These are phyloP conservation scores for Ganaspis sp. DNA, from an alignment of 1,140 invertebrate species.

Conservation along the genomic window DNA sequence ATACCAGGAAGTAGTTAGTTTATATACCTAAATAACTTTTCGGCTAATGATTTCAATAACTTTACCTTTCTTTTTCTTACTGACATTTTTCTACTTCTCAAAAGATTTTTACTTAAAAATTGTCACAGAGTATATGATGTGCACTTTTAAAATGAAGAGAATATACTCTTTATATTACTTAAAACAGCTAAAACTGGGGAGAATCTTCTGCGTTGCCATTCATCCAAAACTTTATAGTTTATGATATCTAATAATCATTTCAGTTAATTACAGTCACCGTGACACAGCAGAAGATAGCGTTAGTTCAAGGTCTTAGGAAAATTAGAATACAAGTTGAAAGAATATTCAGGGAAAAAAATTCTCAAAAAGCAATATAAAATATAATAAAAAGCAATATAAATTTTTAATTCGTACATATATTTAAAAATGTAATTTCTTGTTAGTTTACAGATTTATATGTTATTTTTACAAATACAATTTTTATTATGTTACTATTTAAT, in stretches of 20 bases:
- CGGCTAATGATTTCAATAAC: not conserved
- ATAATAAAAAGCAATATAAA: too few relatives aligned
- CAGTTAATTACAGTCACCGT: conserved; percentile 31
- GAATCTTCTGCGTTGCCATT: not conserved
- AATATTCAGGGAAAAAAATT: too few relatives aligned
- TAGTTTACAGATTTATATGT: too few relatives aligned
- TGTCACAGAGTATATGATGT: not conserved
- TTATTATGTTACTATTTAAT: too few relatives aligned
- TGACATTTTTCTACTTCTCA: not conserved
- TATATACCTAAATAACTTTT: too few relatives aligned
- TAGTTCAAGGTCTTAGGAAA: conserved; percentile 12
- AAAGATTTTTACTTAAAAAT: not conserved
- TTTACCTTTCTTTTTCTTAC: conserved; percentile 19
- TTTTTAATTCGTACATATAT: too few relatives aligned
- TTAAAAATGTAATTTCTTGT: too few relatives aligned
- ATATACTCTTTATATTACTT: not conserved
- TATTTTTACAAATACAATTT: too few relatives aligned
- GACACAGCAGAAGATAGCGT: conserved; percentile 15
- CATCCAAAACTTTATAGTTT: not conserved
- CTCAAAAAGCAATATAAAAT: too few relatives aligned
- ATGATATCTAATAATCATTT: not conserved
- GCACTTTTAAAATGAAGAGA: not conserved
- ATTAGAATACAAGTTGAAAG: not conserved
- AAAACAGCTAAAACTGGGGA: too few relatives aligned
- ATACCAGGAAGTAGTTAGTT: too few relatives aligned